Base-by-base conservation (phyloP, 2,113 vertebrate genomes). In the Girardinichthys multiradiatus region DNA sequence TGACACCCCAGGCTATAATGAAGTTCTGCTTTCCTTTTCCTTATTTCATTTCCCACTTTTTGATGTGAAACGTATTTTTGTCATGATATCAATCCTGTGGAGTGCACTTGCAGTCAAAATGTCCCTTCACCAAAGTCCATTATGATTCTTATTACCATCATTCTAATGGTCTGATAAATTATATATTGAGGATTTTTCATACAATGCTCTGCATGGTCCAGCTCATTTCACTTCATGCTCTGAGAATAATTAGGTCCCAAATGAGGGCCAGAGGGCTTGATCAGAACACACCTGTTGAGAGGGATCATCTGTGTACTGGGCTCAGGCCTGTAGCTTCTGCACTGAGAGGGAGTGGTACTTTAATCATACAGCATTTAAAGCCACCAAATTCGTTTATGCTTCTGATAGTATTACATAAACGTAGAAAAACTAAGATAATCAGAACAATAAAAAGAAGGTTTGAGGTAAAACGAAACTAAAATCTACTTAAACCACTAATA, bases 141-240 rank as follows among this genome's bases (percentile, higher is more conserved):
- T 80, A 60, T 3, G 75, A 57, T 58, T 59, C n/a, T 51, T 35
- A 80, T 83, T 48, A 68, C 59, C 33, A 66, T 74, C 15, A 37
- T 64, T 77, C 30, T 70, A 80, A 86, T 81, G 59, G 48, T 33
- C 54, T 4, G 68, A 79, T 75, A 33, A 72, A 72, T 74, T 29
- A 57, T 31, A 35, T 28, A 45, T 70, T 58, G 24, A 64, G 64
- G 57, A n/a, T 68, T 72, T 72, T 65, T 77, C 61, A 65, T 67
- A 26, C 64, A 62, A 51, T 4, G 31, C 79, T 66, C 70, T 74
- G 31, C 2, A 12, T 57, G 77, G 77, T 35, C 31, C 73, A 79
- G 80, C 48, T 31, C 11, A 59, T 80, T 64, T 68, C 27, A 9
- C n/a, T 35, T 10, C 4, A 57, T 37, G 59, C 29, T 9, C 0